Conservation (phyloP, 2,888 invertebrate genomes). For the Temnothorax ravouxi region DNA sequence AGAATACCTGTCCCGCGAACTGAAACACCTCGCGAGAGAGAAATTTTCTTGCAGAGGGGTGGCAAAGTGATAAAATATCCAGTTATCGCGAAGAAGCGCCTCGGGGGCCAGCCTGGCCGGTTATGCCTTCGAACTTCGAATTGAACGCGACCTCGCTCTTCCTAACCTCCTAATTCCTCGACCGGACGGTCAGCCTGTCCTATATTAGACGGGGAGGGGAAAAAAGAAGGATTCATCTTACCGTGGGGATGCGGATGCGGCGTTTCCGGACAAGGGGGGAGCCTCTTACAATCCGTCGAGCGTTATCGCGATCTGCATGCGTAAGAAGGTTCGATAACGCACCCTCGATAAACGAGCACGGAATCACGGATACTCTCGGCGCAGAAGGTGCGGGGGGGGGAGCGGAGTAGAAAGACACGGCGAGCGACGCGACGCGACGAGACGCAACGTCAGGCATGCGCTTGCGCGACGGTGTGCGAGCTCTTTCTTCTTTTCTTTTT, state of each 20-base stretch:
- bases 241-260: constrained; percentile 4
- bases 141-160: constrained; percentile 21
- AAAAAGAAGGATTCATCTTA: background rate
- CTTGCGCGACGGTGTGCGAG: constrained; percentile 28
- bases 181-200: background rate
- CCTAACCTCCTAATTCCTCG: constrained; percentile 37
- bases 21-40: background rate
- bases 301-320: background rate
- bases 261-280: constrained; percentile 5
- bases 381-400: no score
- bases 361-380: background rate
- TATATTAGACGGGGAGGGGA: background rate
- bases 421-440: background rate
- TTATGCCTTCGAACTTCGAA: background rate
- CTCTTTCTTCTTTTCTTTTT: background rate
- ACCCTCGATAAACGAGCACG: constrained; percentile 21
- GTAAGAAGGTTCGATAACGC: background rate
- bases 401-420: background rate
- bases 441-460: background rate
- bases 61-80: background rate
- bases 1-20: background rate
- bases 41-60: background rate
- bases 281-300: background rate
- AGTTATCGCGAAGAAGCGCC: background rate
- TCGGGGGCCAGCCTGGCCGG: background rate